Base-by-base conservation (phyloP, 2,113 vertebrate genomes). In the Cavia aperea region DNA sequence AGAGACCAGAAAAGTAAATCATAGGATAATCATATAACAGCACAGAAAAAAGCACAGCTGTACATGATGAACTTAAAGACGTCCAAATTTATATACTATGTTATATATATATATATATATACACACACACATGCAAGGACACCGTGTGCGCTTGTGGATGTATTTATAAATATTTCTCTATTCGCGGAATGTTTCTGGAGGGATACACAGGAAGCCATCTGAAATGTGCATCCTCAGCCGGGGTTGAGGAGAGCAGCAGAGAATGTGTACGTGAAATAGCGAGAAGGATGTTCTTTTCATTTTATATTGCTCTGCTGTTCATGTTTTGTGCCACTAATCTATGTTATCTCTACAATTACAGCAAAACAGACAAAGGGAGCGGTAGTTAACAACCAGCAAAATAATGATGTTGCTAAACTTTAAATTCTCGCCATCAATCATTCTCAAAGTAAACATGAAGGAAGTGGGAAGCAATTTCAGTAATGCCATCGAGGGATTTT, bases 81-180 rank as follows among this genome's bases (percentile, higher is more conserved):
- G 46, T 54, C 56, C 16, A 79, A 90, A 89, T 65, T 58, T 84
- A 72, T n/a, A 86, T 33, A 81, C 14, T 56, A 56, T 79, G 9
- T 49, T 19, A 49, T 21, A 77, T 66, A 77, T 36, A 66, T 58
- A 93, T 19, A 81, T 16, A 60, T 66, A 86, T 1, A 46, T 3
- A 85, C 4, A 49, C 75, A 81, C 1, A 46, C 6, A 89, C 5
- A 91, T 9, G 43, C 4, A 89, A 39, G 78, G n/a, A 94, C 3
- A 77, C 70, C 36, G 86, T 83, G 70, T 85, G 68, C 81, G 36
- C 23, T 93, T 93, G 36, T 96, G 95, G 77, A 84, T 58, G 23
- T 78, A 56, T 90, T 92, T 95, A 87, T 84, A 95, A 94, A 73
- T 62, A 85, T 77, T 96, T 94, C 54, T 92, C 46, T 93, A 62